Evolutionary conservation across 2,888 invertebrate species (phyloP).

Genomic region (Bruchidius siliquastri): DNA sequence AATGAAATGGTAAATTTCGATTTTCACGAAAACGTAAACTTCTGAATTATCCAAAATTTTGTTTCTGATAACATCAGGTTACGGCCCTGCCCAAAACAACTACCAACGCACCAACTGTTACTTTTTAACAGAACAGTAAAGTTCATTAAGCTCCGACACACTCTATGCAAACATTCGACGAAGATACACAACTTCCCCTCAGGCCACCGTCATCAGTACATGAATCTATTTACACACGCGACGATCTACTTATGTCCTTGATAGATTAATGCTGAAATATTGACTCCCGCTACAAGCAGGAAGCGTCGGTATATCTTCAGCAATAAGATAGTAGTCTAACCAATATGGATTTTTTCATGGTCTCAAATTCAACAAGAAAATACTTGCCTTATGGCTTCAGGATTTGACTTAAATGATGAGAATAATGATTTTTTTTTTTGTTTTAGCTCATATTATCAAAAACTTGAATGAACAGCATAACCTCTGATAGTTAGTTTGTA

Average conservation of each 20-base stretch:
- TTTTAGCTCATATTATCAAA: no score
- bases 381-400: no score
- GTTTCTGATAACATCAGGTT: background rate
- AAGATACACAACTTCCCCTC: conserved; percentile 8
- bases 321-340: background rate
- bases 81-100: background rate
- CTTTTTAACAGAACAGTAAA: background rate
- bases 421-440: no score
- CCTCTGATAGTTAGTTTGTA: no score
- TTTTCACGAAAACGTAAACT: no score
- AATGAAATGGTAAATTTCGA: no score
- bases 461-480: no score
- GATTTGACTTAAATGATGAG: no score
- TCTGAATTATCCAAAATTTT: no score
- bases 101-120: background rate
- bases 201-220: conserved; percentile 17
- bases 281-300: conserved; percentile 18
- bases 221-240: conserved; percentile 28
- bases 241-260: conserved; percentile 23
- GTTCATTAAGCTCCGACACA: background rate
- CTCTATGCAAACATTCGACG: background rate
- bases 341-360: no score
- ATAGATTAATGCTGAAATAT: conserved; percentile 38
- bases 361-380: no score
- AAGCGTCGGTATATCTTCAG: background rate